These are phyloP conservation scores for Mionectes macconnelli DNA, from an alignment of 2,113 vertebrate genomes.

Conservation along the genomic window DNA sequence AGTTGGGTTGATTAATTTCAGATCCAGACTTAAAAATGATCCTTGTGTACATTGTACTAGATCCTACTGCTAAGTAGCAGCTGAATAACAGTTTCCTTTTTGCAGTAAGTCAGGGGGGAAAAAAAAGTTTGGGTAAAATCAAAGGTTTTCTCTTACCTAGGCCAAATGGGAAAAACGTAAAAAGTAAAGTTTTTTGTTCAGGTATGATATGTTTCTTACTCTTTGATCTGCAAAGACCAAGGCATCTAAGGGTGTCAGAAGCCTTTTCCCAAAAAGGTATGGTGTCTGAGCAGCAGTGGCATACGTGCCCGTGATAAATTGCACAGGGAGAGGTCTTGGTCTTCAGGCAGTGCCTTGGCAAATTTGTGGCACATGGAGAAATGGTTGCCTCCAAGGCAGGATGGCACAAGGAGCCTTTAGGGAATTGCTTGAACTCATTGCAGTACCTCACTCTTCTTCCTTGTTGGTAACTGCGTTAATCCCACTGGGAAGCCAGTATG, in stretches of 20 bases:
- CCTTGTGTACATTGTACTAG: not conserved
- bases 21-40: not conserved
- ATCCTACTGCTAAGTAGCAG: not conserved
- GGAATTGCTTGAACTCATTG: not conserved
- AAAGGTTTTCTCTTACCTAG: not conserved
- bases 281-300: not conserved
- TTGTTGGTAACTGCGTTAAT: not conserved
- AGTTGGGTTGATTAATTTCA: not conserved
- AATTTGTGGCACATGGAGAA: not conserved
- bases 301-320: fast-evolving
- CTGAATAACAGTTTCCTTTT: not conserved
- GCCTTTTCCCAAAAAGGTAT: not conserved
- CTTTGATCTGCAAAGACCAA: not conserved
- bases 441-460: not conserved
- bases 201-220: fast-evolving
- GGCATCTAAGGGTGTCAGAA: not conserved
- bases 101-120: not conserved
- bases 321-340: not conserved
- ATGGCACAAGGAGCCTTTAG: not conserved
- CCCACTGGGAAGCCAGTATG: not conserved
- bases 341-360: not conserved
- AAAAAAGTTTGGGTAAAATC: not conserved
- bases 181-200: not conserved
- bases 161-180: not conserved
- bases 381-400: not conserved